Base-by-base conservation (phyloP, 1,140 invertebrate species). In the Zophobas morio region DNA sequence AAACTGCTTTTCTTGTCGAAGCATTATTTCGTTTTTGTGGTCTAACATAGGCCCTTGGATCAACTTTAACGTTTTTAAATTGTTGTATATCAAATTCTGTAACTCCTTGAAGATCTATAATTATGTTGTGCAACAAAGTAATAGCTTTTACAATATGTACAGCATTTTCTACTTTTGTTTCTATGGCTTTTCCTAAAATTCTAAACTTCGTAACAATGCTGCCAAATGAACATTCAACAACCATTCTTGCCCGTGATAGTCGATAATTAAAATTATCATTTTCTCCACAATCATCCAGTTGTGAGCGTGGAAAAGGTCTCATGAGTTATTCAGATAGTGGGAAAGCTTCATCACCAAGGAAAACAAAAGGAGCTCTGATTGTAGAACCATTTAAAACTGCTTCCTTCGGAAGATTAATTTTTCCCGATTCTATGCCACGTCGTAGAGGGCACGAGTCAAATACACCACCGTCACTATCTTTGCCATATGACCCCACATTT, bases 201-300 rank as follows among this genome's bases (percentile, higher is more conserved):
- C 77, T 39, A 76, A 76, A 80, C 53, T 70, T 74, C 20, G 77
- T 20, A 76, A 85, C 79, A 53, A 88, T 56, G 78, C 88, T 88
- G 4, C 87, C 88, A 85, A 89, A 89, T 47, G 86, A 76, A 81
- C 85, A 86, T 83, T 89, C 87, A 1, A 87, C 82, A 20, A 78
- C 81, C 36, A 84, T 79, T 77, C 87, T 78, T 34, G 85, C 84
- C 56, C 85, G 77, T 33, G 83, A 86, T 46, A 87, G 75, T 63
- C 88, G 20, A 20, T 20, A 20, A 20, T 20, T 20, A 20, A 20
- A 20, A 20, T 20, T 20, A 20, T 20, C 20, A 75, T 74, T 88
- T 51, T 82, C 6, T 54, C 63, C 78, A 42, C 80, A 80, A 37
- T 75, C 39, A 37, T 78, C 53, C 34, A 75, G 5, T 60, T 51